Evolutionary conservation across 2,888 invertebrate species (phyloP).

Genomic region (Dicycla oo): DNA sequence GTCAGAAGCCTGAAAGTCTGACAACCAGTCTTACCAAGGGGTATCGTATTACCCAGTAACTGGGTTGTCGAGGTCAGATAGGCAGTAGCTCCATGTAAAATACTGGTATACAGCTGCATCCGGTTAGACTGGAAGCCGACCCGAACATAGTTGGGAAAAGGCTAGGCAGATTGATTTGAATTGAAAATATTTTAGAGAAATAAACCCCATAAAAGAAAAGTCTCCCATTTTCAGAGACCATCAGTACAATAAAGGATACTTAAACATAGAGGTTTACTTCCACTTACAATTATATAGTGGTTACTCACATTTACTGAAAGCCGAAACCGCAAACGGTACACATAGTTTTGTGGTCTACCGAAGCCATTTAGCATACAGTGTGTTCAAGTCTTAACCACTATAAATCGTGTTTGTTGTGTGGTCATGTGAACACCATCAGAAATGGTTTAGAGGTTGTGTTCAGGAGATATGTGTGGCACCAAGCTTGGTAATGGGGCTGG

Average conservation of each 20-base stretch:
- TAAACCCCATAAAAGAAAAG: not conserved
- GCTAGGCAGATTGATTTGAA: too few species aligned
- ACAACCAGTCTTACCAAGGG: too few species aligned
- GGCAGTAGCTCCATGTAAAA: too few species aligned
- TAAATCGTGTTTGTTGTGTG: conserved; percentile 25
- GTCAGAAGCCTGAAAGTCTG: too few species aligned
- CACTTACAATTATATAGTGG: not conserved
- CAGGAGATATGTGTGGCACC: not conserved
- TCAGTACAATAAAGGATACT: not conserved
- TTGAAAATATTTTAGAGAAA: not conserved
- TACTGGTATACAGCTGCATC: too few species aligned
- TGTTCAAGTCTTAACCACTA: not conserved
- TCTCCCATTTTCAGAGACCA: conserved; percentile 4
- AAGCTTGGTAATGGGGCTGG: not conserved
- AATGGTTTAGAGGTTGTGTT: not conserved
- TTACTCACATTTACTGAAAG: not conserved
- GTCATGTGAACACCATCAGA: not conserved
- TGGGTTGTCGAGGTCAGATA: too few species aligned
- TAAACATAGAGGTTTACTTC: not conserved
- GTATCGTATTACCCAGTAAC: too few species aligned
- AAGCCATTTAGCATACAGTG: conserved; percentile 18
- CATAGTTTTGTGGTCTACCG: conserved; percentile 15
- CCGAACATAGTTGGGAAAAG: too few species aligned
- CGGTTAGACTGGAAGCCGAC: too few species aligned
- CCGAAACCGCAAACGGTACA: conserved; percentile 36